Percentiles rank a stretch among this genome's conserved stretches.
phyloP scores from a whole-genome alignment of 2,113 vertebrate species.

The Motacilla tschutschensis region DNA sequence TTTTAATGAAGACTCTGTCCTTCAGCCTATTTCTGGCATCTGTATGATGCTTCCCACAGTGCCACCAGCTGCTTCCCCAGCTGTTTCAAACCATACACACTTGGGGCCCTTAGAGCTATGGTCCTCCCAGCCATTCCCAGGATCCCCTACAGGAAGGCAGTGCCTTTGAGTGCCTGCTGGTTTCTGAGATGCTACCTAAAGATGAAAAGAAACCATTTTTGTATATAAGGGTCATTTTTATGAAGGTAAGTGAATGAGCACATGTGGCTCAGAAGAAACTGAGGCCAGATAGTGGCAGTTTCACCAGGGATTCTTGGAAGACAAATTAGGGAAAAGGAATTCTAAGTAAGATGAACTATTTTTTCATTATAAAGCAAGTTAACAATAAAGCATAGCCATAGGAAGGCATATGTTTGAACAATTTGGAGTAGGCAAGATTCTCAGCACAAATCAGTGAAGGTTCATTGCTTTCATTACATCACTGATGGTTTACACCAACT shows the following conservation, averaged over 20 bases:
- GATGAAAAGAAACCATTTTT: neutral
- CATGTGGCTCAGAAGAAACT: neutral
- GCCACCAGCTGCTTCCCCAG: constrained; percentile 17
- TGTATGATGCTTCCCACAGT: neutral
- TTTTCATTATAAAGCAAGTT: constrained; percentile 21
- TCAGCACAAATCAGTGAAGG: constrained; percentile 44
- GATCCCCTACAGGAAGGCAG: neutral
- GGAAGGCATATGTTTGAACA: constrained; percentile 24
- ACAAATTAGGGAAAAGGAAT: neutral
- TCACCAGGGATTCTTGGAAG: neutral
- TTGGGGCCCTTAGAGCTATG: neutral
- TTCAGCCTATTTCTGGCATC: neutral
- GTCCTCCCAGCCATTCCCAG: neutral
- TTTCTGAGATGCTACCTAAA: neutral
- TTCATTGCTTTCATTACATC: constrained; percentile 38
- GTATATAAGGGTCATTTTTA: neutral
- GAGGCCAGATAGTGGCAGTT: neutral
- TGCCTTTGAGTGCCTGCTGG: neutral
- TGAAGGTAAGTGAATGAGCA: neutral
- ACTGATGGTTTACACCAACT: constrained; percentile 33
- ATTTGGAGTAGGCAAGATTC: constrained; percentile 14
- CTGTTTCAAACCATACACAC: neutral
- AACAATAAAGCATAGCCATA: constrained; percentile 14
- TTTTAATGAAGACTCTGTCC: neutral
- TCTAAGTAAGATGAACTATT: neutral